Conservation (phyloP, 2,888 invertebrate genomes). For the Lepidocyrtinus sp. region DNA sequence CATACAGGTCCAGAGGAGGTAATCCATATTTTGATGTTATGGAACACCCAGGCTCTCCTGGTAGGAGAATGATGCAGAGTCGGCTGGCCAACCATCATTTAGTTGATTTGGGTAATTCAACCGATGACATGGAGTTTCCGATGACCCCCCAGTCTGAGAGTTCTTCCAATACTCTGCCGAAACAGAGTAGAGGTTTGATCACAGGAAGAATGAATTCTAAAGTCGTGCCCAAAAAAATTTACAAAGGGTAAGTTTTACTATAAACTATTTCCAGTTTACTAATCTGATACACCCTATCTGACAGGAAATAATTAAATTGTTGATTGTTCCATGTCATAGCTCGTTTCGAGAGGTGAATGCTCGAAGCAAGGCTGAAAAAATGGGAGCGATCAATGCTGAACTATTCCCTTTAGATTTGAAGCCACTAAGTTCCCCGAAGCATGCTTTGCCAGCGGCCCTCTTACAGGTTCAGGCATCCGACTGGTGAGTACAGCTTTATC, state of each 20-base stretch:
- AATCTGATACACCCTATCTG: too few relatives aligned
- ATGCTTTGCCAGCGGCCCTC: conserved; percentile 78
- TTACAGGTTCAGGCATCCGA: conserved; percentile 81
- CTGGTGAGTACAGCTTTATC: conserved; percentile 74
- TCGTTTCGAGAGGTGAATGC: conserved; percentile 65
- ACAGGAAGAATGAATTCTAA: conserved; percentile 51
- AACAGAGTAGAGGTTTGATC: conserved; percentile 54
- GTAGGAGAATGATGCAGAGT: conserved; percentile 49
- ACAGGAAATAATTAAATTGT: conserved; percentile 30
- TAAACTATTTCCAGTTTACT: too few relatives aligned
- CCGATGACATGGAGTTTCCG: conserved; percentile 56
- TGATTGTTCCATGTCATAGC: conserved; percentile 38
- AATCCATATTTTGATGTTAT: conserved; percentile 55
- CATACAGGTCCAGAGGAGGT: conserved; percentile 22
- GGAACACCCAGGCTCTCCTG: conserved; percentile 52
- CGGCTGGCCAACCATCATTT: conserved; percentile 39
- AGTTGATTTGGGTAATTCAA: conserved; percentile 47
- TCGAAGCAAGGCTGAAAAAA: conserved; percentile 48
- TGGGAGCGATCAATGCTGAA: conserved; percentile 47
- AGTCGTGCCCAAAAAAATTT: conserved; percentile 64
- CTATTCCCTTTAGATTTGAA: conserved; percentile 72
- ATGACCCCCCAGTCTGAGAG: conserved; percentile 55
- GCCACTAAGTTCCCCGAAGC: conserved; percentile 79
- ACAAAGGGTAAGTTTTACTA: conserved; percentile 68
- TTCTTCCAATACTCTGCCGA: conserved; percentile 56